phyloP scores from a whole-genome alignment of 2,113 vertebrate genomes.

The Salvelinus alpinus region DNA sequence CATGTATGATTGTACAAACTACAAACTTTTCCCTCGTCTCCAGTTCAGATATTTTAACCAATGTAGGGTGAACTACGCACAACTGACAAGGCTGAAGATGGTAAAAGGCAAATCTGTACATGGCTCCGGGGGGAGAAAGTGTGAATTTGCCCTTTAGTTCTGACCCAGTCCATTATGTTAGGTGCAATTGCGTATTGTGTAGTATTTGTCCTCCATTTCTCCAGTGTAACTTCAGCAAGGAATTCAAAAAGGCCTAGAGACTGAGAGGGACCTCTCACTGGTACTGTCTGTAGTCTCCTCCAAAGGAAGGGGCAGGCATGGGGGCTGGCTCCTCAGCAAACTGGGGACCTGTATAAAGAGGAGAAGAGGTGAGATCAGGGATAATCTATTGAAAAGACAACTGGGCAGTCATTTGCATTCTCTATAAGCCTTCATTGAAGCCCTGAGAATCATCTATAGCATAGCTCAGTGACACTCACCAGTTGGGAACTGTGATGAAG shows the following conservation, averaged over 20 bases:
- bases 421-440: too few species aligned
- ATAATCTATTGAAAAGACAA: background rate
- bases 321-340: slow-evolving; percentile 82
- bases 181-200: slow-evolving; percentile 38
- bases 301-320: slow-evolving; percentile 78
- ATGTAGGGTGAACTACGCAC: slow-evolving; percentile 42
- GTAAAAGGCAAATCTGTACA: slow-evolving; percentile 50
- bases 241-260: slow-evolving; percentile 63
- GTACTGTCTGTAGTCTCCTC: slow-evolving; percentile 88
- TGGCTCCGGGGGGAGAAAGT: too few species aligned
- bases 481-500: slow-evolving; percentile 89
- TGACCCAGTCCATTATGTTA: slow-evolving; percentile 42
- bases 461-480: slow-evolving; percentile 73
- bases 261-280: slow-evolving; percentile 75
- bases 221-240: slow-evolving; percentile 62
- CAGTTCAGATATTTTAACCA: slow-evolving; percentile 32
- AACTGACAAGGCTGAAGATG: slow-evolving; percentile 54
- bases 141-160: slow-evolving; percentile 42
- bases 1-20: slow-evolving; percentile 16
- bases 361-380: background rate
- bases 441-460: background rate
- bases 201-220: slow-evolving; percentile 40
- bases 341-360: slow-evolving; percentile 77
- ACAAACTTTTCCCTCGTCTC: slow-evolving; percentile 5
- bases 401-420: too few species aligned